Evolutionary conservation across 2,113 vertebrate genomes (phyloP).

Genomic region (Phylloscopus whistleri): DNA sequence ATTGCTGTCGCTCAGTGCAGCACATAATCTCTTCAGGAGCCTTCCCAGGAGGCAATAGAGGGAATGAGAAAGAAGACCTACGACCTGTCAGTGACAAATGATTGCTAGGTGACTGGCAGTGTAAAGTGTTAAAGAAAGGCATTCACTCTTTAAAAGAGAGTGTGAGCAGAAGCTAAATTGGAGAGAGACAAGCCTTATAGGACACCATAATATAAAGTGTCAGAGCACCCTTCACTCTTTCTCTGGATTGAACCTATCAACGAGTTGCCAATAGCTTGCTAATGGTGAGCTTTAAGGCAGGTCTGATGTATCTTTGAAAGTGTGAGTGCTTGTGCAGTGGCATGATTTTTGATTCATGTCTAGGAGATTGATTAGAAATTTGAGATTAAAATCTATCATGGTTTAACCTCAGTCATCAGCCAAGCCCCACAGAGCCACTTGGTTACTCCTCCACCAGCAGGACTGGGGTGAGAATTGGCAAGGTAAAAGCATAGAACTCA

Average conservation of each 20-base stretch:
- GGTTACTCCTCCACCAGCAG: background rate
- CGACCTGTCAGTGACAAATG: background rate
- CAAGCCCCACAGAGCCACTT: background rate
- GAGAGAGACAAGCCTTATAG: background rate
- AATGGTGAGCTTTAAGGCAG: background rate
- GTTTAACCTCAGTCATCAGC: background rate
- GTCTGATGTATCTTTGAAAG: background rate
- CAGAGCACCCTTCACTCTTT: background rate
- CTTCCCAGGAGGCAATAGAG: background rate
- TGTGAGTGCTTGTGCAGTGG: background rate
- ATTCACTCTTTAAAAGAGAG: background rate
- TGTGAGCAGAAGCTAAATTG: background rate
- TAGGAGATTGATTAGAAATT: background rate
- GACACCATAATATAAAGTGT: background rate
- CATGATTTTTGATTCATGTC: background rate
- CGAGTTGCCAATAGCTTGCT: background rate
- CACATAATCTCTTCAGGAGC: background rate
- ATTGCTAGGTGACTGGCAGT: background rate
- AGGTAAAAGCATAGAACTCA: background rate
- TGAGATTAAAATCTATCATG: background rate
- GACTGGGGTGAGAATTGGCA: background rate
- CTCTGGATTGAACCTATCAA: background rate
- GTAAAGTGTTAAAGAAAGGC: background rate
- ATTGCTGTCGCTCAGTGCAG: background rate
- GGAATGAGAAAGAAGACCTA: background rate